These are phyloP conservation scores for Peucedramus taeniatus DNA, from an alignment of 2,113 vertebrate species.

Conservation along the genomic window DNA sequence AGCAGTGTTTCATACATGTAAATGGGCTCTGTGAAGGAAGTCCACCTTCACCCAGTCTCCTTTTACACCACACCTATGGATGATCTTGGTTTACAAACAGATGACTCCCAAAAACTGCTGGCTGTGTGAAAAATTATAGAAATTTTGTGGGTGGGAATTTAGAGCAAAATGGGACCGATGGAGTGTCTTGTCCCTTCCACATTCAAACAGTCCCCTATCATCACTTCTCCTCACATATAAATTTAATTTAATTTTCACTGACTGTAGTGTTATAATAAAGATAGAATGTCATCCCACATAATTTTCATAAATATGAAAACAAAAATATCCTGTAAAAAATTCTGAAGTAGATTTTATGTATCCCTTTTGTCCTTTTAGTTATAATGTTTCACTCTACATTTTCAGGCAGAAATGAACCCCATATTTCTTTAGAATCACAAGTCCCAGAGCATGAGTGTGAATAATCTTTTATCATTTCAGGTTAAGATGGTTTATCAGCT, in stretches of 20 bases:
- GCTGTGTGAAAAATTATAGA: background rate
- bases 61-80: background rate
- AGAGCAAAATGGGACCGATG: background rate
- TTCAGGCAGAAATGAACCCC: background rate
- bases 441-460: background rate
- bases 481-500: conserved; percentile 33
- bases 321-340: background rate
- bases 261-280: background rate
- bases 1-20: background rate
- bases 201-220: background rate
- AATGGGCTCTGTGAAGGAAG: background rate
- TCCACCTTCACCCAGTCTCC: background rate
- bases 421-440: background rate
- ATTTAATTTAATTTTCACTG: background rate
- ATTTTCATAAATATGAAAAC: background rate
- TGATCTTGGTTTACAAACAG: background rate
- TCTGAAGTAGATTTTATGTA: background rate
- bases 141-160: background rate
- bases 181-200: background rate
- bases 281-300: background rate
- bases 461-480: background rate
- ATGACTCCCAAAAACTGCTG: background rate
- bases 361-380: background rate
- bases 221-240: background rate
- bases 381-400: background rate